Percentiles rank a stretch among this genome's conserved stretches.
These are phyloP conservation scores for Siphamia tubifer DNA, from an alignment of 2,113 vertebrate species.

Conservation along the genomic window DNA sequence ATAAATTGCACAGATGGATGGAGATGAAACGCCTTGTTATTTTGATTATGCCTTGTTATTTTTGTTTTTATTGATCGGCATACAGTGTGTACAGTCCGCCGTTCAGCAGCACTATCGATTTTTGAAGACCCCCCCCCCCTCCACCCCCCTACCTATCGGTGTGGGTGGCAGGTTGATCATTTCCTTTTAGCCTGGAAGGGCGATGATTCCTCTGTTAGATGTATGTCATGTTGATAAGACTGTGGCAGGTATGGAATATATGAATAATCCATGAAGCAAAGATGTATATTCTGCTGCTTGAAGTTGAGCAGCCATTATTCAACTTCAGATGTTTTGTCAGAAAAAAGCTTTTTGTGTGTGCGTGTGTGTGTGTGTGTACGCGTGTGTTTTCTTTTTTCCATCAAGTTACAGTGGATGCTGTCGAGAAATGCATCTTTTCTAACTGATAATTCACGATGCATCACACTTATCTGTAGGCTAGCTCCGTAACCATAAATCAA, in stretches of 20 bases:
- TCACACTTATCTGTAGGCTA: conserved; percentile 30
- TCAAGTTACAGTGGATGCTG: conserved; percentile 24
- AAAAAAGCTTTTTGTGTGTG: not conserved
- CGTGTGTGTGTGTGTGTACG: no score
- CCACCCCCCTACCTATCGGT: no score
- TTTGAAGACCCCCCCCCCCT: conserved; percentile 21
- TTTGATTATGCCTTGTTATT: conserved; percentile 9
- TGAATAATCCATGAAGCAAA: conserved; percentile 72
- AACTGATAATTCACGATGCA: conserved; percentile 38
- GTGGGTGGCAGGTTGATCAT: conserved; percentile 41
- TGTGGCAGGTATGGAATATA: conserved; percentile 53
- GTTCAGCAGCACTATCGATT: conserved; percentile 24
- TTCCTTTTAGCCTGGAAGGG: conserved; percentile 39
- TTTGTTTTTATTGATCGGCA: conserved; percentile 17
- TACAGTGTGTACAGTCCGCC: not conserved
- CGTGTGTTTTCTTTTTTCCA: conserved; percentile 18
- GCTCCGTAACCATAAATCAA: conserved; percentile 54
- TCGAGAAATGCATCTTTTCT: conserved; percentile 25
- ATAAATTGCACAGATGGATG: not conserved
- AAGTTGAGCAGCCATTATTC: conserved; percentile 68
- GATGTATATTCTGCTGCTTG: conserved; percentile 53
- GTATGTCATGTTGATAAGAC: conserved; percentile 65
- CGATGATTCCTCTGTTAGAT: conserved; percentile 47
- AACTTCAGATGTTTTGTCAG: conserved; percentile 56
- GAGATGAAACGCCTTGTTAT: conserved; percentile 11